These are phyloP conservation scores for Spatulosminthurus flaviceps DNA, from an alignment of 2,888 invertebrate genomes.

Conservation along the genomic window DNA sequence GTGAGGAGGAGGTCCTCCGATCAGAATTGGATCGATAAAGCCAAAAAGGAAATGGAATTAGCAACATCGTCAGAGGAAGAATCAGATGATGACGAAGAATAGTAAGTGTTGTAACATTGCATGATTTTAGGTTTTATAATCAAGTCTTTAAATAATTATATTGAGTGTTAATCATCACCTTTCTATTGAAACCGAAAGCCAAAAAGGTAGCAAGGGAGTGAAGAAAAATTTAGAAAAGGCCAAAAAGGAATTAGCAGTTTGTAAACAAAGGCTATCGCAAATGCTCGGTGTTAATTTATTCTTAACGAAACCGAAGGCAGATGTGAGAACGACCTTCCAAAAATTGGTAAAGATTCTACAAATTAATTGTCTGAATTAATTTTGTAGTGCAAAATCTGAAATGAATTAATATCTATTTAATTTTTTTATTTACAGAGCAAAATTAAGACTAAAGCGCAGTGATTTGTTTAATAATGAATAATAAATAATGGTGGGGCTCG, in stretches of 20 bases:
- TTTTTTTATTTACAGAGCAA: constrained; percentile 1
- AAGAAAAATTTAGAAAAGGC: constrained; percentile 56
- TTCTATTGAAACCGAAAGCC: no score
- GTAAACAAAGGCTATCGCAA: constrained; percentile 52
- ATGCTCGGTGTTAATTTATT: constrained; percentile 48
- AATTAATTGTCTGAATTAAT: not conserved
- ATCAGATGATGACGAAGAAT: constrained; percentile 54
- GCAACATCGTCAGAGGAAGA: constrained; percentile 76
- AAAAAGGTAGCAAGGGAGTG: constrained; percentile 42
- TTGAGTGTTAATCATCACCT: not conserved
- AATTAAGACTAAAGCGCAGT: not conserved
- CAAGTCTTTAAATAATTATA: not conserved
- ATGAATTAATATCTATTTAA: not conserved
- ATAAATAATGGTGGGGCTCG: no score
- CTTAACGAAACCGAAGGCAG: not conserved
- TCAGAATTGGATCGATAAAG: constrained; percentile 85
- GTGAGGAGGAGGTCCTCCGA: constrained; percentile 74
- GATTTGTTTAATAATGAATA: no score
- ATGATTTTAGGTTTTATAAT: not conserved
- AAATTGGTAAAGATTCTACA: constrained; percentile 33
- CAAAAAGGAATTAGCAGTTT: constrained; percentile 57
- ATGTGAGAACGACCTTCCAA: constrained; percentile 35
- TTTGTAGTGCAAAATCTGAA: not conserved
- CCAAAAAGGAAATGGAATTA: constrained; percentile 86
- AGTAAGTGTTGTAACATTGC: constrained; percentile 47